Evolutionary conservation across 2,888 invertebrate genomes (phyloP).

Genomic region (Congeria kusceri): DNA sequence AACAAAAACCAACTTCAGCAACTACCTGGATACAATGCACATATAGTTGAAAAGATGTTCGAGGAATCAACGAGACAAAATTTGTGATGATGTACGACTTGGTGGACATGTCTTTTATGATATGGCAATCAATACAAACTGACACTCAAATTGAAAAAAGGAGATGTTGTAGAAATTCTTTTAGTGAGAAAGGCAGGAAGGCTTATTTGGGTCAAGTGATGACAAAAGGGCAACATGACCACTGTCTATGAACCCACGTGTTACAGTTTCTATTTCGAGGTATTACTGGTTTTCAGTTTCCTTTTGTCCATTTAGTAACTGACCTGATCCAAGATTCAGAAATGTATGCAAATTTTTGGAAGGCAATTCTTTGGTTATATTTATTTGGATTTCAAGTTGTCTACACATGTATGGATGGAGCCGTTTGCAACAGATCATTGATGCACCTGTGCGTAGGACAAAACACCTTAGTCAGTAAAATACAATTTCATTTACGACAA

Average conservation of each 20-base stretch:
- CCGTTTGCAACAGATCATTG: slow-evolving; percentile 42
- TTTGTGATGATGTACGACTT: slow-evolving; percentile 20
- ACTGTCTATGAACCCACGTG: slow-evolving; percentile 42
- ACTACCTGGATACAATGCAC: slow-evolving; percentile 39
- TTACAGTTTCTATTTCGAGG: slow-evolving; percentile 52
- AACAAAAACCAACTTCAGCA: slow-evolving; percentile 48
- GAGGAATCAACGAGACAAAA: slow-evolving; percentile 41
- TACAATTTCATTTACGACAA: too few species aligned
- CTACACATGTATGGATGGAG: slow-evolving; percentile 60
- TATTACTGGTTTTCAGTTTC: slow-evolving; percentile 54
- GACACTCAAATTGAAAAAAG: slow-evolving; percentile 55
- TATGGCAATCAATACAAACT: slow-evolving; percentile 58
- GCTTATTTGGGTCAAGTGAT: slow-evolving; percentile 9
- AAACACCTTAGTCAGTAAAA: too few species aligned
- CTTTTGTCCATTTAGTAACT: slow-evolving; percentile 48
- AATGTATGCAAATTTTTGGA: slow-evolving; percentile 44
- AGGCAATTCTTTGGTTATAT: slow-evolving; percentile 19
- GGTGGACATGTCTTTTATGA: slow-evolving; percentile 61
- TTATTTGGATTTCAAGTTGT: slow-evolving; percentile 34
- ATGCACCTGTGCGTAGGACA: slow-evolving; percentile 30
- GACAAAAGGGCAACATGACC: slow-evolving; percentile 9
- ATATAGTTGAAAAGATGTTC: slow-evolving; percentile 58
- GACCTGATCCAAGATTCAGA: slow-evolving; percentile 32
- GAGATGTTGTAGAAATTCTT: slow-evolving; percentile 45
- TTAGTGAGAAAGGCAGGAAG: slow-evolving; percentile 39